These are phyloP conservation scores for Axis porcinus DNA, from an alignment of 2,113 vertebrate species.

Conservation along the genomic window DNA sequence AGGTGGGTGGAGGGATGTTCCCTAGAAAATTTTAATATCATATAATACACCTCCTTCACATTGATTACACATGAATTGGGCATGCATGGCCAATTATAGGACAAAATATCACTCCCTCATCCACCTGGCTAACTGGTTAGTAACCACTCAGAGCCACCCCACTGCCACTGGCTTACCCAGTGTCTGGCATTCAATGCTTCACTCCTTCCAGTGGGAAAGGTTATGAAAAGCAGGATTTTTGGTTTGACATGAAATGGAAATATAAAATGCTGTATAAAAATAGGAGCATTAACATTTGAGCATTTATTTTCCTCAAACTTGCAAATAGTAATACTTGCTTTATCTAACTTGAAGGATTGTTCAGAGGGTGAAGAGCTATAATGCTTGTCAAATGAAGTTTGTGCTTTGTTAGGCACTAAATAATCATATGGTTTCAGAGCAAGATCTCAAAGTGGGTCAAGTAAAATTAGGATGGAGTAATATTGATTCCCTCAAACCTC, in stretches of 20 bases:
- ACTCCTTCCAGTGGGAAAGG: background rate
- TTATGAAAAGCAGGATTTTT: background rate
- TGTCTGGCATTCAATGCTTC: background rate
- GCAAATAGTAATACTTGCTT: background rate
- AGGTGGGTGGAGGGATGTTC: slow-evolving; percentile 29
- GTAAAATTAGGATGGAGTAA: background rate
- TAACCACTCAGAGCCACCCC: background rate
- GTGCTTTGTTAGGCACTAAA: background rate
- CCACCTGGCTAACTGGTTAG: background rate
- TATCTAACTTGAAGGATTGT: background rate
- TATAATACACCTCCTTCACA: background rate
- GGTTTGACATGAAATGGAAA: background rate
- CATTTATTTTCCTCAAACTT: background rate
- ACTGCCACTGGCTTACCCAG: background rate
- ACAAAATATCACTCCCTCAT: background rate
- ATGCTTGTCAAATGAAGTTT: background rate
- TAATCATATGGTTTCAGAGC: background rate
- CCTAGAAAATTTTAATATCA: slow-evolving; percentile 40
- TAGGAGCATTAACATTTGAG: background rate
- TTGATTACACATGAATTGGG: slow-evolving; percentile 17
- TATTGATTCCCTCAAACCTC: background rate
- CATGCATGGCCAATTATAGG: background rate
- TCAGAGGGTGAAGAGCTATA: background rate
- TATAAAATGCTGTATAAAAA: background rate
- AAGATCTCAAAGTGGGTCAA: background rate